Percentiles rank a stretch among this genome's conserved stretches.
These are phyloP conservation scores for Elysia crispata DNA, from an alignment of 2,888 invertebrate species.

Conservation along the genomic window DNA sequence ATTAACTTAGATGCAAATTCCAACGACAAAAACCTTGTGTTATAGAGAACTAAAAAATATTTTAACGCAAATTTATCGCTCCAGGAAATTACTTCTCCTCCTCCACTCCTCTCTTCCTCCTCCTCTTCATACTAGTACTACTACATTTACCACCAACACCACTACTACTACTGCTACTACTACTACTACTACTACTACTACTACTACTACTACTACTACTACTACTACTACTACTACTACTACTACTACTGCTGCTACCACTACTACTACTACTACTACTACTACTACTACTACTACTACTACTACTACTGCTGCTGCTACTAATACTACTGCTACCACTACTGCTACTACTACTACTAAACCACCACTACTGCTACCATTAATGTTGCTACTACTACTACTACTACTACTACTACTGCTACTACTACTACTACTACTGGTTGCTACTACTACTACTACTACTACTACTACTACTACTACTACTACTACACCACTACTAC, in stretches of 20 bases:
- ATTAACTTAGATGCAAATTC: no score
- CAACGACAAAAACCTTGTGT: no score
- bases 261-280: slow-evolving; percentile 9
- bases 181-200: slow-evolving; percentile 9
- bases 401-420: slow-evolving; percentile 4
- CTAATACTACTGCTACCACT: no score
- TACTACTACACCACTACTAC: no score
- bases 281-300: slow-evolving; percentile 9
- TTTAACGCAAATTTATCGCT: no score
- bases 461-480: slow-evolving; percentile 9
- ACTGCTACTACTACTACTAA: no score
- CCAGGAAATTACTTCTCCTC: background rate
- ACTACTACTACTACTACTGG: slow-evolving; percentile 9
- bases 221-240: slow-evolving; percentile 9
- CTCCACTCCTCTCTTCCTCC: background rate
- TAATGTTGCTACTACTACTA: background rate
- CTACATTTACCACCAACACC: no score
- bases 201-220: slow-evolving; percentile 9
- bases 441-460: no score
- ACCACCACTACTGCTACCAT: no score
- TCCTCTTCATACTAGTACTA: background rate
- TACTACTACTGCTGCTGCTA: no score
- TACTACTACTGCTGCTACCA: background rate
- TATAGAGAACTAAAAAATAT: no score
- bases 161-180: background rate